phyloP scores from a whole-genome alignment of 2,113 vertebrate species.

The Eulacestoma nigropectus region DNA sequence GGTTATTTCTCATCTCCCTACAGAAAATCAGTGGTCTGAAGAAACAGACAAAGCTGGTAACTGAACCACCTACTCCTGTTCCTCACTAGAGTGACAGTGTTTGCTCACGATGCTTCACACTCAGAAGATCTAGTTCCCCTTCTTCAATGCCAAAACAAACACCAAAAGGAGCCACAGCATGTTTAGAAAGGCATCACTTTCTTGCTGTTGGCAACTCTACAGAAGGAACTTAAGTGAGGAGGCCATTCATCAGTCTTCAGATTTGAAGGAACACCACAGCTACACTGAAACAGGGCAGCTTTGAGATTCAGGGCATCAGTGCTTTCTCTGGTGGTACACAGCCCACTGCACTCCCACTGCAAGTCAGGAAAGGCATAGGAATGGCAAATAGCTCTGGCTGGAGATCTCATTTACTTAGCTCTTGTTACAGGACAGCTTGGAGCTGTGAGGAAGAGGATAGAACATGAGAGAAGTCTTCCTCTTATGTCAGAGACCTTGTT shows the following conservation, averaged over 20 bases:
- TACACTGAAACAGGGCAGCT: not conserved
- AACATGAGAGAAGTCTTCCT: not conserved
- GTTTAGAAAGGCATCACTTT: conserved; percentile 19
- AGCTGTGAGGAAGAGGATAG: not conserved
- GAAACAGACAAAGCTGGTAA: not conserved
- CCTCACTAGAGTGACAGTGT: not conserved
- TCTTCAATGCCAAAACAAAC: conserved; percentile 9
- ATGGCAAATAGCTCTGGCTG: not conserved
- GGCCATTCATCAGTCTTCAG: not conserved
- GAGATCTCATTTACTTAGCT: not conserved
- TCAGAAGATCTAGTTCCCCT: not conserved
- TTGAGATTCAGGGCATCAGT: not conserved
- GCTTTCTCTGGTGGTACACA: not conserved
- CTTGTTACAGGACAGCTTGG: not conserved
- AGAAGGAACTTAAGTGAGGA: not conserved
- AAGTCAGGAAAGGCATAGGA: not conserved
- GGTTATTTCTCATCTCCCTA: not conserved
- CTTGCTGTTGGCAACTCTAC: not conserved
- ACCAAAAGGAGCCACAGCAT: not conserved
- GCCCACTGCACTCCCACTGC: not conserved
- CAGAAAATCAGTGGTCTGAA: not conserved
- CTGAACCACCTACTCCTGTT: not conserved
- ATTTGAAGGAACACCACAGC: not conserved
- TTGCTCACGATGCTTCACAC: not conserved
- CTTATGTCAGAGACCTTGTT: not conserved